These are phyloP conservation scores for Microcebus tavaratra DNA, from an alignment of 2,113 vertebrate species.

Conservation along the genomic window DNA sequence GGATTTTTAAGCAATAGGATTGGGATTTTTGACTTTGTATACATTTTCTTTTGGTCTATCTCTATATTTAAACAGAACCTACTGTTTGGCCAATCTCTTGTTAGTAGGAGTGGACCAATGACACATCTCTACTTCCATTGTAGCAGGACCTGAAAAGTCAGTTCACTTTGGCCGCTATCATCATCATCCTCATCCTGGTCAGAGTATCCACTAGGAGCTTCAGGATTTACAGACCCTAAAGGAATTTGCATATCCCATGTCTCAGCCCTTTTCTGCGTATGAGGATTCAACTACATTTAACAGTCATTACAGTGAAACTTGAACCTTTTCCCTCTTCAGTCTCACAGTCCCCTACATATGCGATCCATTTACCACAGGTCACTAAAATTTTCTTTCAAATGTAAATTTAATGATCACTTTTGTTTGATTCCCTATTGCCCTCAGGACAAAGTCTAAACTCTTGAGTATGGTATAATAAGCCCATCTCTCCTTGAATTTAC, in stretches of 20 bases:
- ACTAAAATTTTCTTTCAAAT: slow-evolving; percentile 36
- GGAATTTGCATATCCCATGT: background rate
- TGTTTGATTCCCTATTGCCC: background rate
- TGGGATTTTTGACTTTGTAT: background rate
- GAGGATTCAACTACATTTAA: background rate
- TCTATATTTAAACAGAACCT: background rate
- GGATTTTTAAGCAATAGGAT: background rate
- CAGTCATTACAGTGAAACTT: background rate
- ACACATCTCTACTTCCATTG: background rate
- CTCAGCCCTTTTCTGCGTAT: background rate
- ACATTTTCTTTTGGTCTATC: background rate
- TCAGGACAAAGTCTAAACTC: background rate
- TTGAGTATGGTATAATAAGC: background rate
- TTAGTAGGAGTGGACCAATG: background rate
- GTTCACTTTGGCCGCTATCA: background rate
- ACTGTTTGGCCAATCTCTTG: background rate
- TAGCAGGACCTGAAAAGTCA: background rate
- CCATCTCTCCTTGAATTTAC: background rate
- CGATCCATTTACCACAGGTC: background rate
- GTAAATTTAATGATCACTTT: background rate
- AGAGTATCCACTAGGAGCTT: background rate
- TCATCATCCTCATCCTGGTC: background rate
- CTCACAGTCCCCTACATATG: background rate
- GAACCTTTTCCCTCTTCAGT: background rate
- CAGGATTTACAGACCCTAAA: background rate